Percentiles rank a stretch among this genome's conserved stretches.
Conservation (phyloP, 2,113 vertebrate species). For the Toxotes jaculatrix region DNA sequence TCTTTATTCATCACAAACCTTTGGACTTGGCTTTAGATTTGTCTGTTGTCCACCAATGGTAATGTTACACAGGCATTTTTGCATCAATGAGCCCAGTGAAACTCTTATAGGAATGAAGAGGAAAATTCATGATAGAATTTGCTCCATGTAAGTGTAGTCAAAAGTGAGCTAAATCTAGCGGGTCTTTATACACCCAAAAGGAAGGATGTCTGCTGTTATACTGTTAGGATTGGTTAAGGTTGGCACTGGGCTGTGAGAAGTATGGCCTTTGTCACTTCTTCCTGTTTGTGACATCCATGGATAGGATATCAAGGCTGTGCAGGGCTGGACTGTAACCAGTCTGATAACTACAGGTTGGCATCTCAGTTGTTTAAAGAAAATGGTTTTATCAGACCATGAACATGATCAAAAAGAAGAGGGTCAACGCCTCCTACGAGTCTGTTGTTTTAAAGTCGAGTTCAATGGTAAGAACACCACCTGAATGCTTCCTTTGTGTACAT, state of each 20-base stretch:
- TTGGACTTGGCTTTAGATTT: not conserved
- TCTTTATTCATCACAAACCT: not conserved
- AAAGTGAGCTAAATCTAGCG: not conserved
- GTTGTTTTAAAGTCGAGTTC: not conserved
- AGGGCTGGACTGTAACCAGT: slow-evolving; percentile 32
- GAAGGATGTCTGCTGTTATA: not conserved
- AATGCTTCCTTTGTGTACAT: not conserved
- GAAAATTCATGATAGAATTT: not conserved
- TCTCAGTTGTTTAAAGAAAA: slow-evolving; percentile 28
- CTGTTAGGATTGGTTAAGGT: not conserved
- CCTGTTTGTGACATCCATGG: slow-evolving; percentile 49
- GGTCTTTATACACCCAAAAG: not conserved
- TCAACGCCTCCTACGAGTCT: not conserved
- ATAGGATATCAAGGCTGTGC: slow-evolving; percentile 16
- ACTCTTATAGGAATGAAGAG: not conserved
- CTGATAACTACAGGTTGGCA: slow-evolving; percentile 25
- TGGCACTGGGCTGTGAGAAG: slow-evolving; percentile 14
- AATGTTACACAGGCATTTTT: not conserved
- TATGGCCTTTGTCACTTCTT: slow-evolving; percentile 37
- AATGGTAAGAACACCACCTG: not conserved
- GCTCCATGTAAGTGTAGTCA: not conserved
- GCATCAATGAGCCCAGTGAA: not conserved
- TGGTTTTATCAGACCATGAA: not conserved
- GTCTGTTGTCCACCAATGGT: not conserved
- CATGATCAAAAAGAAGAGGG: not conserved